These are phyloP conservation scores for Dryas iulia DNA, from an alignment of 1,140 invertebrate genomes.

Conservation along the genomic window DNA sequence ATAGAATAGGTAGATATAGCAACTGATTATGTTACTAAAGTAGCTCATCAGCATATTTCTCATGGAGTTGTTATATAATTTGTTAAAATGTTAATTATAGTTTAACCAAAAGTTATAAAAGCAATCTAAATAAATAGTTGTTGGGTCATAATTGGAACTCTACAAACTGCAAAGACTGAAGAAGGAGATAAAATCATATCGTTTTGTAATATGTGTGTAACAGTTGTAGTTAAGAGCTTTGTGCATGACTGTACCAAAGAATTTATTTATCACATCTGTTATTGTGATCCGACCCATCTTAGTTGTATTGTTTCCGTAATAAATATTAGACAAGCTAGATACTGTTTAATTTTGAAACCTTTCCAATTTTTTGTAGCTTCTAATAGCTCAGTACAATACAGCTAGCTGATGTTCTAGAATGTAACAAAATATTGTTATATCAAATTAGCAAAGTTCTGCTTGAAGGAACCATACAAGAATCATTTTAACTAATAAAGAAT, in stretches of 20 bases:
- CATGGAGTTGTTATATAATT: conserved; percentile 43
- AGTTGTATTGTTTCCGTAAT: conserved; percentile 40
- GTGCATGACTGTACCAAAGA: conserved; percentile 47
- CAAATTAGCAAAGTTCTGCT: conserved; percentile 15
- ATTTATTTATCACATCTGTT: conserved; percentile 49
- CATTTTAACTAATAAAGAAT: conserved; percentile 29
- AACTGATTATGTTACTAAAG: conserved; percentile 19
- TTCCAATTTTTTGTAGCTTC: conserved; percentile 21
- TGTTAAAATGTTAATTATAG: conserved; percentile 54
- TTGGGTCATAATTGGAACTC: conserved; percentile 71
- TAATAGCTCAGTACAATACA: conserved; percentile 3
- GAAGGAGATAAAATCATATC: conserved; percentile 75
- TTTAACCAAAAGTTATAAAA: conserved; percentile 57
- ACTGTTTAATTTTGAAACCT: conserved; percentile 19
- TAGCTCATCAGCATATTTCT: conserved; percentile 16
- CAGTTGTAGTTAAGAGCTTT: conserved; percentile 67
- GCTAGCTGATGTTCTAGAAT: conserved; percentile 1
- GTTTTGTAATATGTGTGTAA: conserved; percentile 71
- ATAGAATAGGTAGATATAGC: conserved; percentile 18
- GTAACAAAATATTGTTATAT: conserved; percentile 2
- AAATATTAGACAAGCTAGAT: conserved; percentile 27
- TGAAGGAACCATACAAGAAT: conserved; percentile 12
- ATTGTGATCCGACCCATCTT: conserved; percentile 32
- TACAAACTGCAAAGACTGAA: conserved; percentile 76
- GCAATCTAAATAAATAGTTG: conserved; percentile 52